Conservation (phyloP, 2,797 vertebrate species). For the Gallirallus australis region DNA sequence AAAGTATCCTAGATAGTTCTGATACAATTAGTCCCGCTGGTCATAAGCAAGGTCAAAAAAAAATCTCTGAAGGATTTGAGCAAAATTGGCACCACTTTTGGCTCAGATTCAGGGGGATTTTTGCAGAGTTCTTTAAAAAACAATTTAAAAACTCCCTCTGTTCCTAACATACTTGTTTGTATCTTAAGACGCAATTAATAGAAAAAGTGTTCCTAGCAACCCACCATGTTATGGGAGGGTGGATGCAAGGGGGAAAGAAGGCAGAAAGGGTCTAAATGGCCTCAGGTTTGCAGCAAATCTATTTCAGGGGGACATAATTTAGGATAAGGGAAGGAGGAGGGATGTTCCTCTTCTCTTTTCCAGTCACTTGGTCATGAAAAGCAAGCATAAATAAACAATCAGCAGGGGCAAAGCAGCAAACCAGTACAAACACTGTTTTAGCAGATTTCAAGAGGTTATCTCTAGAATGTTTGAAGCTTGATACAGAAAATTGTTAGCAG, state of each 20-base stretch:
- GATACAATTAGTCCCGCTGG: conserved; percentile 67
- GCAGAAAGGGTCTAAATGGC: background rate
- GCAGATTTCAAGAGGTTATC: conserved; percentile 33
- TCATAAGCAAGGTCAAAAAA: conserved; percentile 69
- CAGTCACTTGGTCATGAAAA: conserved; percentile 28
- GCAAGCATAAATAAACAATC: conserved; percentile 41
- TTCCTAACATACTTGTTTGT: conserved; percentile 51
- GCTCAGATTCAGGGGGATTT: conserved; percentile 62
- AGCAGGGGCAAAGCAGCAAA: conserved; percentile 50
- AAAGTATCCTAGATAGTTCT: conserved; percentile 71
- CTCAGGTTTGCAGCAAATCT: background rate
- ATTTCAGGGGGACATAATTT: background rate
- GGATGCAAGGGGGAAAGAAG: background rate
- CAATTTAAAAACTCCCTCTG: conserved; percentile 5
- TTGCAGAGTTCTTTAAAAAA: conserved; percentile 33
- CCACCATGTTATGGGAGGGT: conserved; percentile 7
- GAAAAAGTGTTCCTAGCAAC: conserved; percentile 17
- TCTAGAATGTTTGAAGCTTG: background rate
- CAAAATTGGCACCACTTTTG: conserved; percentile 74
- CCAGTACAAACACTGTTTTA: conserved; percentile 27
- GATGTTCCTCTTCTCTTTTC: background rate
- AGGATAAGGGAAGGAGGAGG: background rate
- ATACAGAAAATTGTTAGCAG: background rate
- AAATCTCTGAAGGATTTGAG: conserved; percentile 49
- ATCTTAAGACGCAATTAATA: conserved; percentile 32